These are phyloP conservation scores for Pituophis catenifer DNA, from an alignment of 2,113 vertebrate genomes.

Conservation along the genomic window DNA sequence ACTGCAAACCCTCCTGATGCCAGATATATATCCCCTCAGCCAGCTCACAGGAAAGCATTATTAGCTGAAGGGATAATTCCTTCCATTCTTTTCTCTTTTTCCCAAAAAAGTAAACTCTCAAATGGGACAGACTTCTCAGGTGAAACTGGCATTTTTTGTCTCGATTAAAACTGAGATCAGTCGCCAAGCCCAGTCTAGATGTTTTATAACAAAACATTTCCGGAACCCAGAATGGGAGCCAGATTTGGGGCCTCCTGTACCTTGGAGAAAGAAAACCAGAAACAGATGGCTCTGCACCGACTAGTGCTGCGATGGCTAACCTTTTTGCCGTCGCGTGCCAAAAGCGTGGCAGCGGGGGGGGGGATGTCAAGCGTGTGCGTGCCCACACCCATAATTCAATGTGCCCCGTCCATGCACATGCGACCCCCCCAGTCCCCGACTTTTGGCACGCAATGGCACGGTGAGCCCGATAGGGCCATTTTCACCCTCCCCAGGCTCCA, in stretches of 20 bases:
- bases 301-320: too few species aligned
- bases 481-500: too few species aligned
- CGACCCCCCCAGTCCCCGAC: too few species aligned
- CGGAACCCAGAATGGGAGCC: not conserved
- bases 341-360: too few species aligned
- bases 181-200: not conserved
- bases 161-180: not conserved
- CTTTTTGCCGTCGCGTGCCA: too few species aligned
- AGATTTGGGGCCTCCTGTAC: too few species aligned
- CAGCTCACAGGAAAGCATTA: not conserved
- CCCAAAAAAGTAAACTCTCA: not conserved
- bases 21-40: not conserved
- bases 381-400: too few species aligned
- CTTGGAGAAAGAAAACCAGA: not conserved
- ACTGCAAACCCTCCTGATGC: slow-evolving; percentile 24
- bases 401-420: too few species aligned
- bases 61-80: not conserved
- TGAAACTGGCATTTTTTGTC: not conserved
- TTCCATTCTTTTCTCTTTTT: not conserved
- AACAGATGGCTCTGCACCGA: not conserved
- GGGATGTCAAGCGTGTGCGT: too few species aligned
- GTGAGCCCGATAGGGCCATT: too few species aligned
- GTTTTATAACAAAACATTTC: not conserved
- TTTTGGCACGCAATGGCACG: too few species aligned
- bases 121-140: not conserved